Percentiles rank a stretch among this genome's conserved stretches.
phyloP scores from a whole-genome alignment of 2,113 vertebrate genomes.

The Dissostichus mawsoni region DNA sequence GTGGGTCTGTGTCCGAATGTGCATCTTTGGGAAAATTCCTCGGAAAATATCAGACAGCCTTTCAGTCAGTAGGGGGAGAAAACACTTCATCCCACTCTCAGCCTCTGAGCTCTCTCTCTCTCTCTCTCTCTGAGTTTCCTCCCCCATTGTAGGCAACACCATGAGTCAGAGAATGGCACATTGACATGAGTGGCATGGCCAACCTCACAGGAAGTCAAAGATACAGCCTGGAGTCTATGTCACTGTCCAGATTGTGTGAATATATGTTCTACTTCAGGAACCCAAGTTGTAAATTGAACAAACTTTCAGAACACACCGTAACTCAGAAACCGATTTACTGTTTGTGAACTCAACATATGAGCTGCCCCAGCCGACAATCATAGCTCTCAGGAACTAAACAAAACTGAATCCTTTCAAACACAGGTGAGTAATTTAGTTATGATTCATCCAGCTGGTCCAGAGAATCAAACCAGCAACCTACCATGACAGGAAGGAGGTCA shows the following conservation, averaged over 20 bases:
- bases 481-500: neutral
- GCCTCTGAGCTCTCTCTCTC: constrained; percentile 41
- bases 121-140: constrained; percentile 57
- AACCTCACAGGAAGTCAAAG: constrained; percentile 52
- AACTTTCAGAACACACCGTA: constrained; percentile 30
- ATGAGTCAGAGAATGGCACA: constrained; percentile 74
- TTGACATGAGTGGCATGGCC: constrained; percentile 47
- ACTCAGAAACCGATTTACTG: constrained; percentile 15
- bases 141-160: constrained; percentile 70
- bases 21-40: constrained; percentile 29
- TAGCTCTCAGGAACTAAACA: constrained; percentile 10
- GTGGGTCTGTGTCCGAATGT: constrained; percentile 10
- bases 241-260: constrained; percentile 39
- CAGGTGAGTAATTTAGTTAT: constrained; percentile 30
- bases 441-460: constrained; percentile 2
- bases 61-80: constrained; percentile 78
- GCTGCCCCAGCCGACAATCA: neutral
- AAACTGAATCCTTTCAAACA: constrained; percentile 32
- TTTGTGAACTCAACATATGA: constrained; percentile 9
- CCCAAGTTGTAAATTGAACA: constrained; percentile 25
- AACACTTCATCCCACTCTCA: constrained; percentile 69
- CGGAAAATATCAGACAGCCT: constrained; percentile 61
- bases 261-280: constrained; percentile 17
- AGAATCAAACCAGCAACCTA: constrained; percentile 10
- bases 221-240: constrained; percentile 43